Conservation (phyloP, 37 sponge, comb jelly and placozoan genomes). For the Cliona cf. orientalis region DNA sequence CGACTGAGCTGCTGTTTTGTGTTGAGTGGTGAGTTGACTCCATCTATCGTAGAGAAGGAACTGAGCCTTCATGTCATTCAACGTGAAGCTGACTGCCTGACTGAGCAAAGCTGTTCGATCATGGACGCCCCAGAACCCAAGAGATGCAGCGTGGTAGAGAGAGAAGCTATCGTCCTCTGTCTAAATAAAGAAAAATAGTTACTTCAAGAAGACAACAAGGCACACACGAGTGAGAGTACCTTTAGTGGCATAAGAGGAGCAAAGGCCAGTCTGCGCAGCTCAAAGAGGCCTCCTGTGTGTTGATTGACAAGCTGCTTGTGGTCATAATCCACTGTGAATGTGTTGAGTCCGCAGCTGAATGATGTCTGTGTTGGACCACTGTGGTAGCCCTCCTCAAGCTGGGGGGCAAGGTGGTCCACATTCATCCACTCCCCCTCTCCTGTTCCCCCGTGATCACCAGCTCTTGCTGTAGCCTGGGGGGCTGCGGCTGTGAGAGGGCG, state of each 20-base stretch:
- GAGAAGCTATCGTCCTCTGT: conserved; percentile 57
- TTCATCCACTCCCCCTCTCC: too few relatives aligned
- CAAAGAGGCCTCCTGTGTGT: conserved; percentile 10
- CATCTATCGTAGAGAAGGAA: conserved; percentile 52
- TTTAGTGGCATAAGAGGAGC: conserved; percentile 71
- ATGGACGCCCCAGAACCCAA: conserved; percentile 78
- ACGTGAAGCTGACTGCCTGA: conserved; percentile 46
- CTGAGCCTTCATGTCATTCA: conserved; percentile 62
- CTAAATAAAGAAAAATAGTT: conserved; percentile 2
- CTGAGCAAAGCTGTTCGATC: conserved; percentile 58
- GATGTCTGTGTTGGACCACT: background rate
- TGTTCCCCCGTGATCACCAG: too few relatives aligned
- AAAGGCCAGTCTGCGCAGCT: conserved; percentile 51
- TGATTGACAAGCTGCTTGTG: background rate
- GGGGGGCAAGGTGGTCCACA: too few relatives aligned
- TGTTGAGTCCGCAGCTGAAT: background rate
- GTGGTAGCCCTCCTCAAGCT: too few relatives aligned
- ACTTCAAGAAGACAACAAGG: background rate
- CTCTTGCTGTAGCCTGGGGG: too few relatives aligned
- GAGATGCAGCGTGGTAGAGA: conserved; percentile 71
- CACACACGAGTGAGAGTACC: conserved; percentile 21
- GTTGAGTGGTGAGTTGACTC: too few relatives aligned
- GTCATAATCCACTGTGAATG: conserved; percentile 31
- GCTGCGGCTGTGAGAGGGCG: background rate
- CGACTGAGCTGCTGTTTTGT: background rate